Conservation (phyloP, 2,888 invertebrate genomes). For the Dorcus parallelipipedus region DNA sequence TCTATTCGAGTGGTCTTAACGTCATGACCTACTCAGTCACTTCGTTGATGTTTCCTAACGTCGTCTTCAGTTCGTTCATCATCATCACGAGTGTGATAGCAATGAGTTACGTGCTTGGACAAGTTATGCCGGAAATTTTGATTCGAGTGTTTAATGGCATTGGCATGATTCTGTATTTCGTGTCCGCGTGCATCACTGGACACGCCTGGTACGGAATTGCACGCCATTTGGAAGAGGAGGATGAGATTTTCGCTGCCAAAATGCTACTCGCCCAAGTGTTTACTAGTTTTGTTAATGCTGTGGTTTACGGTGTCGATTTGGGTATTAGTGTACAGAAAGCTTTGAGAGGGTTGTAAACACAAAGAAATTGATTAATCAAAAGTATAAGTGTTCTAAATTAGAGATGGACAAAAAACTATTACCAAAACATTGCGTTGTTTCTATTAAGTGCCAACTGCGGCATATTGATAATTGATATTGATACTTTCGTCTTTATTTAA, state of each 20-base stretch:
- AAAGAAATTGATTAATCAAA: not conserved
- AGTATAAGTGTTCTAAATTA: not conserved
- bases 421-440: too few species aligned
- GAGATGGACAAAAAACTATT: too few species aligned
- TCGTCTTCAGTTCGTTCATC: slow-evolving; percentile 36
- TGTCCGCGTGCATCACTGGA: slow-evolving; percentile 29
- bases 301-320: slow-evolving; percentile 30
- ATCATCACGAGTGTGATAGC: slow-evolving; percentile 39
- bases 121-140: slow-evolving; percentile 37
- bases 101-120: slow-evolving; percentile 36
- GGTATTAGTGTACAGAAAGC: slow-evolving; percentile 27
- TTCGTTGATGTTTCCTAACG: slow-evolving; percentile 36
- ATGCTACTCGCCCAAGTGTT: slow-evolving; percentile 27
- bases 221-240: slow-evolving; percentile 2
- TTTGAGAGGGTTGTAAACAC: not conserved
- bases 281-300: slow-evolving; percentile 25
- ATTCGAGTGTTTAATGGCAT: slow-evolving; percentile 37
- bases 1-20: slow-evolving; percentile 31
- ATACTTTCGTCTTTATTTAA: too few species aligned
- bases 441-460: too few species aligned
- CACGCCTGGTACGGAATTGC: slow-evolving; percentile 25
- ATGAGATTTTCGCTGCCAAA: slow-evolving; percentile 14
- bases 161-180: slow-evolving; percentile 34
- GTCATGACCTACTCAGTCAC: slow-evolving; percentile 27
- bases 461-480: too few species aligned